Evolutionary conservation across 1,140 invertebrate genomes (phyloP).

Genomic region (Bombus soroeensis): DNA sequence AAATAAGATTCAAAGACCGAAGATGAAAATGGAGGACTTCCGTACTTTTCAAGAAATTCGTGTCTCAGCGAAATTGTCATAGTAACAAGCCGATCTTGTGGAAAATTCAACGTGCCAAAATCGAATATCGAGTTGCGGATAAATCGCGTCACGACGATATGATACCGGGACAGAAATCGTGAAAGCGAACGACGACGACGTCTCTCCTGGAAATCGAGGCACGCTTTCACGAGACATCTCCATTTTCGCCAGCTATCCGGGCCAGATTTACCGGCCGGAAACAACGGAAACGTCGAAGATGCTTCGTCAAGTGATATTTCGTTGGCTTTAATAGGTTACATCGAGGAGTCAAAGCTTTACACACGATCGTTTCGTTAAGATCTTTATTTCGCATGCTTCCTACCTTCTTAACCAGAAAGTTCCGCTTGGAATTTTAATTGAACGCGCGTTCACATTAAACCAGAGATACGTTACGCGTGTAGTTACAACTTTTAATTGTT

Average conservation of each 20-base stretch:
- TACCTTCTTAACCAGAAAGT: background rate
- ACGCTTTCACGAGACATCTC: slow-evolving; percentile 26
- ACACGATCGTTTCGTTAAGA: too few relatives aligned
- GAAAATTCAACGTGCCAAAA: slow-evolving; percentile 9
- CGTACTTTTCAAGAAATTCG: too few relatives aligned
- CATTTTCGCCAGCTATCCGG: slow-evolving; percentile 6
- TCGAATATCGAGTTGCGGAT: slow-evolving; percentile 11
- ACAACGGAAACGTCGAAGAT: background rate
- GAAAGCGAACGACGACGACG: slow-evolving; percentile 16
- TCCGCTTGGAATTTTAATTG: slow-evolving; percentile 12
- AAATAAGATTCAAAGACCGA: too few relatives aligned
- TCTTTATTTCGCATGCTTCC: background rate
- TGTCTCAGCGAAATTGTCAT: too few relatives aligned
- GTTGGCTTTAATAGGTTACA: background rate
- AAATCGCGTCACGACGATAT: background rate
- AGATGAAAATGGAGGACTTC: too few relatives aligned
- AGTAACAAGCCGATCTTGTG: background rate
- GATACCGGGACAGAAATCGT: background rate
- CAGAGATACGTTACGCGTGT: too few relatives aligned
- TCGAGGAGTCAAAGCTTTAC: too few relatives aligned
- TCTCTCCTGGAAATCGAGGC: background rate
- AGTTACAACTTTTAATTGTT: background rate
- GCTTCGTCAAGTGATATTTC: background rate
- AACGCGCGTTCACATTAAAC: background rate
- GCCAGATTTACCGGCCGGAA: background rate